These are phyloP conservation scores for Plebejus melissa DNA, from an alignment of 2,888 invertebrate genomes.

Conservation along the genomic window DNA sequence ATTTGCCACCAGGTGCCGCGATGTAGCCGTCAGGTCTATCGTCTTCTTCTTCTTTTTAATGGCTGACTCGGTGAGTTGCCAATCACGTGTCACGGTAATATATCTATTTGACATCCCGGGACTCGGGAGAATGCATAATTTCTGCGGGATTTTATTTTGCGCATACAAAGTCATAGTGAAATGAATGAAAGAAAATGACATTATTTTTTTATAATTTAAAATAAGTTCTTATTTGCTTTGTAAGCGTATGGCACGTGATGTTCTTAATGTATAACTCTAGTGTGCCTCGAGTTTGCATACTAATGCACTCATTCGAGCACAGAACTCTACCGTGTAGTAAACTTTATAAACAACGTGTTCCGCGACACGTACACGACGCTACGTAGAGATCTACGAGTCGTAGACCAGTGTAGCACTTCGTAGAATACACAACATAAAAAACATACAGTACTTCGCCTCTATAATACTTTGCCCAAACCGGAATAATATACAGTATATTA, in stretches of 20 bases:
- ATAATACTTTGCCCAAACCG: too few species aligned
- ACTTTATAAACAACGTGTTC: background rate
- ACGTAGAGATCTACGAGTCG: background rate
- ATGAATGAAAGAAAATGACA: too few species aligned
- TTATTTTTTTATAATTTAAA: background rate
- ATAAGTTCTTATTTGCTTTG: background rate
- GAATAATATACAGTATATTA: too few species aligned
- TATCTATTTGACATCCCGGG: too few species aligned
- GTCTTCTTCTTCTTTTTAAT: too few species aligned
- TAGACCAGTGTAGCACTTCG: background rate
- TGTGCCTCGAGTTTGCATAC: slow-evolving; percentile 9
- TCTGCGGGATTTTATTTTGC: background rate
- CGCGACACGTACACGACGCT: background rate
- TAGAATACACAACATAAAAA: background rate
- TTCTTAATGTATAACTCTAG: slow-evolving; percentile 13
- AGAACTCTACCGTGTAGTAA: background rate
- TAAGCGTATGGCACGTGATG: background rate
- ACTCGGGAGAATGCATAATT: too few species aligned
- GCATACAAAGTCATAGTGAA: background rate
- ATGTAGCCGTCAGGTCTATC: too few species aligned
- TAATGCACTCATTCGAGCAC: background rate
- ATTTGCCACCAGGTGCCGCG: too few species aligned
- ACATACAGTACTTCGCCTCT: too few species aligned
- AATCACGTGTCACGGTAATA: too few species aligned
- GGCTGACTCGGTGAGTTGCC: too few species aligned